Conservation (phyloP, 2,888 invertebrate genomes). For the Tupiocoris notatus region DNA sequence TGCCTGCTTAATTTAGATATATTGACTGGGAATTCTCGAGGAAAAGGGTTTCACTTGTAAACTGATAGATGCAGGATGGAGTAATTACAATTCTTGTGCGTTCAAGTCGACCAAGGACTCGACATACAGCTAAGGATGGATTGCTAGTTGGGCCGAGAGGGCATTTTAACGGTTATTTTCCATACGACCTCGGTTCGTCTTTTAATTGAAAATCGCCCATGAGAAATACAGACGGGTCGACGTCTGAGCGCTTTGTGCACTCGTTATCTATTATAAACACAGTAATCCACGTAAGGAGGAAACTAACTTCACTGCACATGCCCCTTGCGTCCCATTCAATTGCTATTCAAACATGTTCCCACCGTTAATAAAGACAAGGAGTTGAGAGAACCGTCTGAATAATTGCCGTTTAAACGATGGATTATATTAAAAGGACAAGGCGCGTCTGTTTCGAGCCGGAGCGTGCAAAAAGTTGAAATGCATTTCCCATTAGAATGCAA, state of each 20-base stretch:
- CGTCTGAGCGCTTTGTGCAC: constrained; percentile 10
- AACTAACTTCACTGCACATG: background rate
- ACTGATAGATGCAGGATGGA: background rate
- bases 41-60: no score
- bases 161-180: constrained; percentile 1
- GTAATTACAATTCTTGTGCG: background rate
- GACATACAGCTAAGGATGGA: no score
- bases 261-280: constrained; percentile 21
- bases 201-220: constrained; percentile 12
- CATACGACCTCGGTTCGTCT: constrained; percentile 14
- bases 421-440: background rate
- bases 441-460: background rate
- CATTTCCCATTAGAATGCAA: background rate
- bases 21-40: no score
- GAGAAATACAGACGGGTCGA: background rate
- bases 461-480: background rate
- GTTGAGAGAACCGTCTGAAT: constrained; percentile 13
- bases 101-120: background rate
- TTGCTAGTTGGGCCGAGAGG: no score
- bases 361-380: constrained; percentile 29
- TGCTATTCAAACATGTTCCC: constrained; percentile 7
- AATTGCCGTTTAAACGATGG: constrained; percentile 15
- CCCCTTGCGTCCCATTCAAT: background rate
- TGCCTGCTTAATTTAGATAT: no score
- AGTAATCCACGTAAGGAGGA: constrained; percentile 12